Conservation (phyloP, 1,140 invertebrate genomes). For the Calephelis virginiensis region DNA sequence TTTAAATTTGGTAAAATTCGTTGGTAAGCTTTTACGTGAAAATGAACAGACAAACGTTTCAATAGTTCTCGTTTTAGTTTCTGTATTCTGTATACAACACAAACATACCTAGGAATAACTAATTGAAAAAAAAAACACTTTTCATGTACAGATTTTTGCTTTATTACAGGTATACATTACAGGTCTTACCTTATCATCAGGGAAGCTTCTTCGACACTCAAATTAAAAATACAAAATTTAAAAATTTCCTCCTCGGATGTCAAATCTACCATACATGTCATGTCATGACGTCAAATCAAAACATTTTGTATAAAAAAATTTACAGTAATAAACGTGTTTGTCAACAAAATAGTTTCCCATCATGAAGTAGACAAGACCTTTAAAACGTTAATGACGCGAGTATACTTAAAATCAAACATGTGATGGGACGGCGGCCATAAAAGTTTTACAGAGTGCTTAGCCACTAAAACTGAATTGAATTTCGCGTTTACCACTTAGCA, state of each 20-base stretch:
- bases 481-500: conserved; percentile 48
- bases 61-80: too few relatives aligned
- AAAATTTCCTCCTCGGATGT: too few relatives aligned
- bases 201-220: too few relatives aligned
- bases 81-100: too few relatives aligned
- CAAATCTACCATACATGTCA: too few relatives aligned
- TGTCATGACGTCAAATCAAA: too few relatives aligned
- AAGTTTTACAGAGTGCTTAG: conserved; percentile 44
- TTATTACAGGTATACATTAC: neutral
- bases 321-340: conserved; percentile 24
- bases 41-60: too few relatives aligned
- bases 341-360: conserved; percentile 21
- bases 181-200: neutral
- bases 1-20: too few relatives aligned
- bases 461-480: conserved; percentile 62
- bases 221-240: too few relatives aligned
- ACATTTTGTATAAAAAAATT: neutral
- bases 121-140: neutral
- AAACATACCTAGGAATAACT: neutral
- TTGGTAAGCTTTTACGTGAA: too few relatives aligned
- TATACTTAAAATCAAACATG: conserved; percentile 11
- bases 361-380: conserved; percentile 21
- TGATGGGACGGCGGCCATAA: conserved; percentile 44
- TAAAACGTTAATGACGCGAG: conserved; percentile 22
- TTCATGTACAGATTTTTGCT: neutral